Conservation (phyloP, 2,888 invertebrate species). For the Alsophila aescularia region DNA sequence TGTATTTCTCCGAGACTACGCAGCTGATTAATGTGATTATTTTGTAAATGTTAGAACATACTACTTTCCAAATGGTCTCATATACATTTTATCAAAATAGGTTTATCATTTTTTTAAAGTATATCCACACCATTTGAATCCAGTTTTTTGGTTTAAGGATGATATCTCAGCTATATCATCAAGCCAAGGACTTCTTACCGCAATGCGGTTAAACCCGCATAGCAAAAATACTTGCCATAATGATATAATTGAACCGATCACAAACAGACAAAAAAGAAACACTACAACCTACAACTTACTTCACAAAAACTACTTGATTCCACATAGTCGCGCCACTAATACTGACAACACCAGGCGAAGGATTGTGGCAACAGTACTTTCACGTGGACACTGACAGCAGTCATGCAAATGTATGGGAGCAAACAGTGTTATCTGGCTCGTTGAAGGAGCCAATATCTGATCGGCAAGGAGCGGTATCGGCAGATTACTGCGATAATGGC, state of each 20-base stretch:
- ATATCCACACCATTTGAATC: background rate
- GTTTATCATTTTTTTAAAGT: background rate
- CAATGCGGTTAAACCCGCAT: slow-evolving; percentile 41
- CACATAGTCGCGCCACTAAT: slow-evolving; percentile 54
- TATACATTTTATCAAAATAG: background rate
- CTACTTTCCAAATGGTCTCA: no score
- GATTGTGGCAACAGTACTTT: slow-evolving; percentile 39
- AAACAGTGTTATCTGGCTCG: slow-evolving; percentile 57
- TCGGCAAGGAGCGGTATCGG: slow-evolving; percentile 53
- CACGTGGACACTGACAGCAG: slow-evolving; percentile 45
- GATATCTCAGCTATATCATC: slow-evolving; percentile 23
- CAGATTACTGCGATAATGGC: slow-evolving; percentile 31
- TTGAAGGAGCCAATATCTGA: slow-evolving; percentile 57
- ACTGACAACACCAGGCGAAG: slow-evolving; percentile 38
- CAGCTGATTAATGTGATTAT: no score
- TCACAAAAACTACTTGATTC: slow-evolving; percentile 68
- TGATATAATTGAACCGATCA: slow-evolving; percentile 19
- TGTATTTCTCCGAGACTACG: no score
- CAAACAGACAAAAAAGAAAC: slow-evolving; percentile 12
- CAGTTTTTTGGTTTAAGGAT: no score
- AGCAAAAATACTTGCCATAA: slow-evolving; percentile 25
- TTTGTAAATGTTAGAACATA: no score
- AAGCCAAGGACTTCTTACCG: slow-evolving; percentile 40
- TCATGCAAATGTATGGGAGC: slow-evolving; percentile 51
- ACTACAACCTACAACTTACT: slow-evolving; percentile 57